These are phyloP conservation scores for Hyposoter didymator DNA, from an alignment of 2,888 invertebrate genomes.

Conservation along the genomic window DNA sequence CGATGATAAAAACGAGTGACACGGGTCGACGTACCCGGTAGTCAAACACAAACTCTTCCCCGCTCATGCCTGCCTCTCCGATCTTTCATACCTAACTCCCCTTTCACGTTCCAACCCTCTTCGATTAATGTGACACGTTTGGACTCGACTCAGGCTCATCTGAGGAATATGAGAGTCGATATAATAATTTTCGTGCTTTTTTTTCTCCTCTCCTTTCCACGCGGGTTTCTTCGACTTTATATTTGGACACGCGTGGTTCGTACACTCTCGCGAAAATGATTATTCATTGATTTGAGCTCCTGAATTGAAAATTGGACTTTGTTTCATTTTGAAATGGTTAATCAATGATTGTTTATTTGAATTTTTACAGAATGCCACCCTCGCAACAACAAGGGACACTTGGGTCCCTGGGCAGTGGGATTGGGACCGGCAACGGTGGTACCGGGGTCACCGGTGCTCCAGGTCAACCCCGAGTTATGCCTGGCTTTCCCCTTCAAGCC, in stretches of 20 bases:
- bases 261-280: slow-evolving; percentile 20
- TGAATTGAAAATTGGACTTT: neutral
- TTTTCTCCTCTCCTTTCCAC: neutral
- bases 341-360: neutral
- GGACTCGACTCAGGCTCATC: slow-evolving; percentile 24
- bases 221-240: slow-evolving; percentile 10
- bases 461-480: slow-evolving; percentile 93
- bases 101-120: slow-evolving; percentile 33
- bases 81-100: slow-evolving; percentile 12
- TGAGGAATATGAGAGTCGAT: slow-evolving; percentile 19
- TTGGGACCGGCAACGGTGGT: slow-evolving; percentile 85
- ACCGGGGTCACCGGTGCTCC: slow-evolving; percentile 87
- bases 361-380: slow-evolving; percentile 85
- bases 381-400: slow-evolving; percentile 85
- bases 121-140: slow-evolving; percentile 38
- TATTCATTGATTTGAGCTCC: neutral
- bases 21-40: slow-evolving; percentile 69
- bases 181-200: neutral
- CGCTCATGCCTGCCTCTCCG: slow-evolving; percentile 1
- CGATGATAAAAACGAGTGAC: slow-evolving; percentile 76
- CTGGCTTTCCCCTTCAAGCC: slow-evolving; percentile 92
- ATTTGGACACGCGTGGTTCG: slow-evolving; percentile 20
- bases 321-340: neutral
- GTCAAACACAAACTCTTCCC: slow-evolving; percentile 41
- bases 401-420: slow-evolving; percentile 85